Evolutionary conservation across 2,113 vertebrate species (phyloP).

Genomic region (Oncorhynchus clarkii): DNA sequence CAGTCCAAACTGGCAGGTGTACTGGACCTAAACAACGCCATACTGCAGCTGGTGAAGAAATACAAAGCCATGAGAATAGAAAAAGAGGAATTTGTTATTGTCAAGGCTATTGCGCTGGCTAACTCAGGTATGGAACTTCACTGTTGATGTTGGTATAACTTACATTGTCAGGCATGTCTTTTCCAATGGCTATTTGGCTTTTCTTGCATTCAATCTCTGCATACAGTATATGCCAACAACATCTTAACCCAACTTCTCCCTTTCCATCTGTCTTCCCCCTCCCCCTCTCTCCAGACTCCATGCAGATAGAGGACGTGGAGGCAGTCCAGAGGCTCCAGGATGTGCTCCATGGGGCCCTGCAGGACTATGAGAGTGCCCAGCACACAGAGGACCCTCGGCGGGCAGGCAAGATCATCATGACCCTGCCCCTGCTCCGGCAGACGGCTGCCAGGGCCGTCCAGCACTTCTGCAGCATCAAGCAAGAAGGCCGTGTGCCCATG

Average conservation of each 20-base stretch:
- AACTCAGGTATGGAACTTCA: constrained; percentile 88
- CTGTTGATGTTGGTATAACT: not conserved
- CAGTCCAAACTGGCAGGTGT: constrained; percentile 93
- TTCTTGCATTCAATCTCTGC: not conserved
- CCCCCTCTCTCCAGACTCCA: constrained; percentile 79
- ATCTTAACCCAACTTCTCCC: constrained; percentile 63
- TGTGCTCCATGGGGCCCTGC: constrained; percentile 91
- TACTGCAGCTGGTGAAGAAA: constrained; percentile 96
- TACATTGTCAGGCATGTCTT: constrained; percentile 66
- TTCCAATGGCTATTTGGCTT: constrained; percentile 66
- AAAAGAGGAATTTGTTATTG: constrained; percentile 95
- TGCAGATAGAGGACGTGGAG: constrained; percentile 95
- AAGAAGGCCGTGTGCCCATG: constrained; percentile 98
- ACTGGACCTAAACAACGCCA: constrained; percentile 93
- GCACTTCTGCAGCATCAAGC: constrained; percentile 99
- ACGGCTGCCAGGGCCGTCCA: constrained; percentile 94
- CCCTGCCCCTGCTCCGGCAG: constrained; percentile 92
- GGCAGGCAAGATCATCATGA: constrained; percentile 96
- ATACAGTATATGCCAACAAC: not conserved
- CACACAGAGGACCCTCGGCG: constrained; percentile 90
- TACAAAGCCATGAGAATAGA: constrained; percentile 94
- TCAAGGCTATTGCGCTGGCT: constrained; percentile 96
- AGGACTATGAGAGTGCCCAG: constrained; percentile 87
- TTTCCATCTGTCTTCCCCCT: not conserved
- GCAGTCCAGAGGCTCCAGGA: constrained; percentile 97